Evolutionary conservation across 2,797 vertebrate genomes (phyloP), one percentile per base, ranked within the genome.

Genomic region (Alectoris magna): DNA sequence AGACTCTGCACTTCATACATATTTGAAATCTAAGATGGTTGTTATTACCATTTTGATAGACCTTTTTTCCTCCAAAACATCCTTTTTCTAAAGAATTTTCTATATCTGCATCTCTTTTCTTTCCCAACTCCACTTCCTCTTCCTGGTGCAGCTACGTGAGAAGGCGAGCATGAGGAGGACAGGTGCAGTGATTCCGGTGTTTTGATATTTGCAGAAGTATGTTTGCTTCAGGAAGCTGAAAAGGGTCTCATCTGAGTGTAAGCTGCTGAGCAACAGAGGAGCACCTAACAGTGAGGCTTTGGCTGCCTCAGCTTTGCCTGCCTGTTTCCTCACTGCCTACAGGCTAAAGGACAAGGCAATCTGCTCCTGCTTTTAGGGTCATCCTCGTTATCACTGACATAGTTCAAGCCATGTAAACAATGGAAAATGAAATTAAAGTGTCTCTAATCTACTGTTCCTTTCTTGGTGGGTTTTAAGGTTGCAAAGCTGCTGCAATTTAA

Each of bases 11-110:
- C 10, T 1, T 13, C 18, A 14, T 26, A 4, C 1, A 17, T 15
- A 31, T 76, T 56, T 79, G 23, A 66, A 29, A 84, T 67, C 27
- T 78, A 39, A 87, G n/a, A 34, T 24, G 16, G 29, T 59, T 84
- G 22, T 41, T 78, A 15, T 48, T 55, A 27, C 21, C 36, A 15
- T 56, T 23, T 63, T 0, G 0, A 5, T 1, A 1, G 48, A 11
- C 12, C 2, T 4, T 13, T 69, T 70, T 78, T 71, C 11, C 38
- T 62, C 46, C n/a, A 39, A 63, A 78, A 14, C 10, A 48, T 5
- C 27, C 8, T 72, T 84, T 84, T 48, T 38, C n/a, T 58, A 38
- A 13, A 29, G 18, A 2, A 53, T 14, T 66, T 87, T 84, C 31
- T 44, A 67, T 29, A 0, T 1, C 51, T 75, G n/a, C 2, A 3